A percentile compares a stretch with the other conserved stretches of the same genome.
Evolutionary conservation across 2,888 invertebrate genomes (phyloP).

Genomic region (Trissolcus brochymenae): DNA sequence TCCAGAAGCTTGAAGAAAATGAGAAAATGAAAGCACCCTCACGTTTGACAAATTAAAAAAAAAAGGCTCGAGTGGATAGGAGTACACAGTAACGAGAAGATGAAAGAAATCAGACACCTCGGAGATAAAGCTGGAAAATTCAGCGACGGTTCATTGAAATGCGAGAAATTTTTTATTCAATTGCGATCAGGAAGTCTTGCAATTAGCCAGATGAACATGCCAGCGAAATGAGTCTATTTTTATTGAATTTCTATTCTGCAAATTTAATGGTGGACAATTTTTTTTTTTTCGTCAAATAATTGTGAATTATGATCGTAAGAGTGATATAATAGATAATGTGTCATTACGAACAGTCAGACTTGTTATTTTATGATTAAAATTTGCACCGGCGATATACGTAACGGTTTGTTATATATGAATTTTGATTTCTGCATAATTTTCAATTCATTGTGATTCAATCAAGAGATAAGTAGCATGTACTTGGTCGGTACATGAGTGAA

Average conservation of each 20-base stretch:
- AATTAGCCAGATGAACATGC: no score
- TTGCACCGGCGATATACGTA: background rate
- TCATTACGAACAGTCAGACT: no score
- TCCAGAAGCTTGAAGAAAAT: conserved; percentile 32
- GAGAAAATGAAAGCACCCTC: conserved; percentile 42
- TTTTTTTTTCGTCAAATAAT: no score
- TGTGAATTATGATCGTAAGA: no score
- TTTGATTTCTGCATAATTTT: conserved; percentile 8
- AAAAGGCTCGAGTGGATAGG: conserved; percentile 28
- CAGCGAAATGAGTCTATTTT: no score
- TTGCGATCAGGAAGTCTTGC: background rate
- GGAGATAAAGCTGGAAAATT: conserved; percentile 17
- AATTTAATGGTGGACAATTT: no score
- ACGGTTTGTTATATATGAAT: conserved; percentile 3
- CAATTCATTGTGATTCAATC: conserved; percentile 21
- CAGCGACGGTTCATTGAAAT: background rate
- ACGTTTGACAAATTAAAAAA: conserved; percentile 53
- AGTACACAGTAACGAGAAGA: conserved; percentile 46
- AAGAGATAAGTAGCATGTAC: conserved; percentile 11
- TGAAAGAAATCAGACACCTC: conserved; percentile 55
- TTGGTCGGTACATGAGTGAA: no score
- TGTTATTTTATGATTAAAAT: no score
- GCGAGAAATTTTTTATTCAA: conserved; percentile 3
- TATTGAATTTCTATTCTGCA: no score
- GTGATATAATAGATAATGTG: no score